A percentile compares a stretch with the other conserved stretches of the same genome.
Conservation (phyloP, 2,113 vertebrate genomes). For the Pagrus major region DNA sequence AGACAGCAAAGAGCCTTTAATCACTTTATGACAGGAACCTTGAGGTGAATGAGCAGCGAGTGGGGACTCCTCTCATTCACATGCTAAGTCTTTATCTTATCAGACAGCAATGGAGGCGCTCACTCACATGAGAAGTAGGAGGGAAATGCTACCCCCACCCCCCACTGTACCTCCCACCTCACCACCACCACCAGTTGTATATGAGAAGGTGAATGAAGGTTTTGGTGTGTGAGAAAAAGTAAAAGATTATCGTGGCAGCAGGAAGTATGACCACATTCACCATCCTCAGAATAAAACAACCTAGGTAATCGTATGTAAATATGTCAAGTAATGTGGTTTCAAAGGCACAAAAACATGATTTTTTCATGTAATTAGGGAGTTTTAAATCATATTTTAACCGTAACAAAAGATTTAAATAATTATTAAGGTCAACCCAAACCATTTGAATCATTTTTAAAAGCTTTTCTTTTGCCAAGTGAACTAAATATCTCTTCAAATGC, state of each 20-base stretch:
- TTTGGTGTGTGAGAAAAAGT: too few species aligned
- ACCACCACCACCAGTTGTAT: slow-evolving; percentile 5
- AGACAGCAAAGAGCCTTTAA: slow-evolving; percentile 76
- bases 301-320: too few species aligned
- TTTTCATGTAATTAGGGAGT: background rate
- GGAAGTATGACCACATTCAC: too few species aligned
- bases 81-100: slow-evolving; percentile 81
- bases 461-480: background rate
- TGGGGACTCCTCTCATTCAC: slow-evolving; percentile 76
- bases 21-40: slow-evolving; percentile 86
- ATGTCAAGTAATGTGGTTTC: background rate
- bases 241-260: too few species aligned
- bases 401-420: background rate
- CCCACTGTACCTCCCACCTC: background rate
- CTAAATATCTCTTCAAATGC: background rate
- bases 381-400: background rate
- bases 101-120: slow-evolving; percentile 58
- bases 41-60: slow-evolving; percentile 72
- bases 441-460: background rate
- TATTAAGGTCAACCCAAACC: background rate
- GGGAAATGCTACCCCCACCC: slow-evolving; percentile 18
- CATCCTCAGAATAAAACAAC: too few species aligned
- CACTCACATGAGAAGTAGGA: slow-evolving; percentile 48
- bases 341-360: background rate
- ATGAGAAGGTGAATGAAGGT: slow-evolving; percentile 28